Base-by-base conservation (phyloP, 2,888 invertebrate genomes). In the Mythimna loreyi region DNA sequence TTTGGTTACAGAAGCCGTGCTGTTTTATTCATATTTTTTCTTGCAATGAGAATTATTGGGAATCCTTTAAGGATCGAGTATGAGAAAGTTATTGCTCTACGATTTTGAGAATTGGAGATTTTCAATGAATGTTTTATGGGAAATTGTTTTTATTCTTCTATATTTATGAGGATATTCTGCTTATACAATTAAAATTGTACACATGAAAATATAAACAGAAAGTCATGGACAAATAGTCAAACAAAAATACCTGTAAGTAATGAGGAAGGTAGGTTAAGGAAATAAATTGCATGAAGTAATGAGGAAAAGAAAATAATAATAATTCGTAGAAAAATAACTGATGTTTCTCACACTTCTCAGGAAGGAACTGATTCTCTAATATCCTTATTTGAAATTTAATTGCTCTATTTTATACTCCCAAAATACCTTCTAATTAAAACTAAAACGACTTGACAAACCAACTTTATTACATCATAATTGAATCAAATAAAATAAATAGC, bases 11-110 rank as follows among this genome's bases (percentile, higher is more conserved):
- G 66, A 53, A 63, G 69, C 62, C 67, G 67, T 78, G 53, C 64
- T 78, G 78, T 78, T 78, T 78, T 78, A 78, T 78, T 78, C 79
- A 78, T 78, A 78, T 78, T 78, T 78, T 78, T 74, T 78, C 74
- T 78, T 74, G 79, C 63, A 78, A 74, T 28, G 66, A 78, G 74
- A 78, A 78, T 78, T 66, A 78, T 78, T 78, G 60, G 25, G 62
- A 78, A 78, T 47, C 65, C 30, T 63, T 57, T 60, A 25, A 55
- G 78, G 69, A 63, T 78, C 50, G 50, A 52, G 60, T 59, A 78
- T 78, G 74, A 69, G 78, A 78, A 74, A 78, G 60, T 78, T 78
- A 72, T 74, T 50, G 60, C 55, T 68, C 16, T 59, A 52, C 59
- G 52, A n/a, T 76, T 66, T 72, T 77, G 50, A 45, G 78, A 69